Conservation (phyloP, 2,888 invertebrate genomes). For the Syritta pipiens region DNA sequence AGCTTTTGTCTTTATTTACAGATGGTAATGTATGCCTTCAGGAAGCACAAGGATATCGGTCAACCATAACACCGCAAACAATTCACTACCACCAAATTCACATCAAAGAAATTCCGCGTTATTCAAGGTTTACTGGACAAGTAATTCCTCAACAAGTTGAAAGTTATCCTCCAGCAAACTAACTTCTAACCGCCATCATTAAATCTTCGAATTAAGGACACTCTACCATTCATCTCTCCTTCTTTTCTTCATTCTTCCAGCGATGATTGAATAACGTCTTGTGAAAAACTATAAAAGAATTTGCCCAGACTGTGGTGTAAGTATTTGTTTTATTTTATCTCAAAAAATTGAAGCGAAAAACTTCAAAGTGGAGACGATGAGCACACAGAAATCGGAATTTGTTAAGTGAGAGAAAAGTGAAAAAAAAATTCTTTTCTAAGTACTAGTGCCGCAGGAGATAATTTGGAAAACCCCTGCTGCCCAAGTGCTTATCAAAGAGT, state of each 20-base stretch:
- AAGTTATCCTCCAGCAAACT: background rate
- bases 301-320: background rate
- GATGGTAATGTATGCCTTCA: no score
- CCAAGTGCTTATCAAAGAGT: conserved; percentile 80
- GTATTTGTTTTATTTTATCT: background rate
- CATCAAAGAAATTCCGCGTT: no score
- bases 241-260: no score
- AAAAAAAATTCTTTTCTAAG: conserved; percentile 78
- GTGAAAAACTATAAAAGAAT: background rate
- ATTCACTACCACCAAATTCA: no score
- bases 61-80: no score
- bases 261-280: background rate
- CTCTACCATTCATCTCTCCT: background rate
- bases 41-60: no score
- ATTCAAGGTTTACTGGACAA: no score
- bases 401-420: conserved; percentile 1
- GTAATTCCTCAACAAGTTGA: no score
- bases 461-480: conserved; percentile 79
- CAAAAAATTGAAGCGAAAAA: background rate
- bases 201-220: background rate
- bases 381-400: conserved; percentile 5
- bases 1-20: no score
- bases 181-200: background rate
- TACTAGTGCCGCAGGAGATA: conserved; percentile 81
- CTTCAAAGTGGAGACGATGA: conserved; percentile 17